Base-by-base conservation (phyloP, 64 coral and sea anemone genomes). In the Porites australiensis region DNA sequence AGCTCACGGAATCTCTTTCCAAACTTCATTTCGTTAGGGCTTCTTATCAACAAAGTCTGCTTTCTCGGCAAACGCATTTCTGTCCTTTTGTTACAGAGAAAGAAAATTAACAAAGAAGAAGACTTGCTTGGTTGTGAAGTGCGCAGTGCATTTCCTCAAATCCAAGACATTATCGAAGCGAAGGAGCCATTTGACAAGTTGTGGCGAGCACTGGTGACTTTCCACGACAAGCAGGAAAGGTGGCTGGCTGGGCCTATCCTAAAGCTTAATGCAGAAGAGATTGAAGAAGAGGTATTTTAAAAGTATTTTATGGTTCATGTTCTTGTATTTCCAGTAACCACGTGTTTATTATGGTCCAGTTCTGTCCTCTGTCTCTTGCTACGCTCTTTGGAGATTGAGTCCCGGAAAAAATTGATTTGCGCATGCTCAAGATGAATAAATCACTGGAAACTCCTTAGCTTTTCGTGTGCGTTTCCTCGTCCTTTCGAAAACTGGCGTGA, bases 151-250 rank as follows among this genome's bases (percentile, higher is more conserved):
- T 98, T 98, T 73, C 90, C 96, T 66, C 90, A 95, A 49, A 98
- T 98, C 48, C 93, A 95, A 48, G 91, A 98, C 45, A 98, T 98
- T 44, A 93, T 98, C 27, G 96, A 98, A 2, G 96, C 90, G 0
- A 98, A 98, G 27, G 96, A 98, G 43, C 96, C 96, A 8, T 98
- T 95, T 69, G 94, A 98, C 88, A 98, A 98, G 83, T 65, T 98
- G 9, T 98, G 96, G 96, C 72, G 96, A n/a, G 94, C 96, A 1
- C 76, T 98, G 65, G 96, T 98, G 4, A 93, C 83, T 0, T 98
- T 98, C 65, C 94, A 95, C 16, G 82, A 87, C 27, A 93, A 95
- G 9, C 94, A 98, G 48, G 93, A 98, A 16, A 48, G 74, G 10
- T 98, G 96, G 96, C 72, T 98, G 87, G 86, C 86, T 44, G 96